phyloP scores from a whole-genome alignment of 2,797 vertebrate genomes.

The Bufotes viridis region DNA sequence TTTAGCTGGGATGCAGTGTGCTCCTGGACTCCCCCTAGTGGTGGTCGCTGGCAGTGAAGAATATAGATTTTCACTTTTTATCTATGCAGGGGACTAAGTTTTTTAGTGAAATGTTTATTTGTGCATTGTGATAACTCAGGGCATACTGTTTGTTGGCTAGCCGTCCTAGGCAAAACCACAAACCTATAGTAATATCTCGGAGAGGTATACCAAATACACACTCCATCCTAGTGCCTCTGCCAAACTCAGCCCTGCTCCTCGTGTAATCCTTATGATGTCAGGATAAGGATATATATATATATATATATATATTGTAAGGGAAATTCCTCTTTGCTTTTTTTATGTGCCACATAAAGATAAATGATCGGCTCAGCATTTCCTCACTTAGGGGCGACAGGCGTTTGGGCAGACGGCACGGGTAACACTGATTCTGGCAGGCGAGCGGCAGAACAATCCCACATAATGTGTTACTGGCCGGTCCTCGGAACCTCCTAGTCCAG shows the following conservation, averaged over 20 bases:
- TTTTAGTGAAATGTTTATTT: too few species aligned
- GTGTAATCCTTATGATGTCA: background rate
- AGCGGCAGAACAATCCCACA: background rate
- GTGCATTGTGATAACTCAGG: too few species aligned
- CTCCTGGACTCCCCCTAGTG: too few species aligned
- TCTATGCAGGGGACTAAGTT: too few species aligned
- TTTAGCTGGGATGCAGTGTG: too few species aligned
- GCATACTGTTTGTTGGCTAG: too few species aligned
- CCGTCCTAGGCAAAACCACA: too few species aligned
- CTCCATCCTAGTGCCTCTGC: background rate
- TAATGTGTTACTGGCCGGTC: conserved; percentile 15
- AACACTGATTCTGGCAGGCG: background rate
- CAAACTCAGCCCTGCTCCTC: background rate
- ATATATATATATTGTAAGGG: background rate
- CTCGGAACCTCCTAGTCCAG: background rate
- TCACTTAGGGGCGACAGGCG: background rate
- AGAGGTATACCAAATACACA: background rate
- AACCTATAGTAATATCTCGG: too few species aligned
- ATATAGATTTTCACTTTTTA: too few species aligned
- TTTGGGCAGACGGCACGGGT: background rate
- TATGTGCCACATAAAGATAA: background rate
- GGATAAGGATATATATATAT: background rate
- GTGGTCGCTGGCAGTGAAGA: too few species aligned
- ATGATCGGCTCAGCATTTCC: background rate
- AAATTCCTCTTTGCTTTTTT: background rate